phyloP scores from a whole-genome alignment of 2,888 invertebrate species.

The Conomelus anceps region DNA sequence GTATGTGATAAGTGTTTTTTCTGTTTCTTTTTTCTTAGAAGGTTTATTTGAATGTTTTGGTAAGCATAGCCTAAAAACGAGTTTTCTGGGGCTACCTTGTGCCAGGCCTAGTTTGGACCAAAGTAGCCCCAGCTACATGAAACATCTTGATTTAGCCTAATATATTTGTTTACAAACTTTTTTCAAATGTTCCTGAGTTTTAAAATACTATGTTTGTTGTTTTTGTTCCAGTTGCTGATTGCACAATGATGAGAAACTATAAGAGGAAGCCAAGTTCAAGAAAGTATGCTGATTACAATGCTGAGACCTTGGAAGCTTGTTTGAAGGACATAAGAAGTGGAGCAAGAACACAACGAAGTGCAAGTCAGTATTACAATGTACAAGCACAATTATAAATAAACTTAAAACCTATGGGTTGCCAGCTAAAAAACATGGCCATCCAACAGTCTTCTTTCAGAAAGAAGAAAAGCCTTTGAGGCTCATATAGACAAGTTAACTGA shows the following conservation, averaged over 20 bases:
- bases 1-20: conserved; percentile 6
- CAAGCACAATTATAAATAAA: conserved; percentile 28
- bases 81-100: conserved; percentile 14
- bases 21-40: neutral
- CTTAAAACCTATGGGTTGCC: conserved; percentile 26
- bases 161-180: neutral
- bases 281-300: conserved; percentile 26
- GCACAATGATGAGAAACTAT: conserved; percentile 9
- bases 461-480: conserved; percentile 34
- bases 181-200: neutral
- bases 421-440: conserved; percentile 20
- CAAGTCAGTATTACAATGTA: conserved; percentile 25
- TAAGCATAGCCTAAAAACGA: neutral
- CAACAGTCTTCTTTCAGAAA: conserved; percentile 28
- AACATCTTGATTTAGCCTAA: neutral
- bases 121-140: conserved; percentile 7
- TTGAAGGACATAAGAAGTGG: conserved; percentile 20
- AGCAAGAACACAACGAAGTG: conserved; percentile 25
- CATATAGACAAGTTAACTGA: conserved; percentile 30
- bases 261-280: conserved; percentile 24
- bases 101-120: neutral
- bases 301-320: conserved; percentile 22
- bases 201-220: conserved; percentile 4
- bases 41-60: neutral
- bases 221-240: conserved; percentile 8